Conservation (phyloP, 1,140 invertebrate species). For the Spodoptera frugiperda region DNA sequence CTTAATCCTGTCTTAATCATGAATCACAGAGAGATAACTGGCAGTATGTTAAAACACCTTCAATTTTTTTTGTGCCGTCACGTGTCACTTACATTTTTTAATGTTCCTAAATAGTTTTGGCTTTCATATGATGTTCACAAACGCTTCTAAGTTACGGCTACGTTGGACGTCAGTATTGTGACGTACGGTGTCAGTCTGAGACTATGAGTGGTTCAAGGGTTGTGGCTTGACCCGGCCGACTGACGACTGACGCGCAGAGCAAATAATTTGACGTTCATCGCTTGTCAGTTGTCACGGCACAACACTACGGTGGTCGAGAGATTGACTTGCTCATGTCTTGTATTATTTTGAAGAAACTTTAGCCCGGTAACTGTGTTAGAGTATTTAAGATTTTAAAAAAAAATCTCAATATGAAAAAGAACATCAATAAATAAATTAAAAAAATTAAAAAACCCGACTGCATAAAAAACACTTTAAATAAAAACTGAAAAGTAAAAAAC, state of each 20-base stretch:
- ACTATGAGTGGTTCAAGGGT: slow-evolving; percentile 29
- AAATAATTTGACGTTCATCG: slow-evolving; percentile 39
- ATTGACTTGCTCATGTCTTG: background rate
- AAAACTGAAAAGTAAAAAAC: no score
- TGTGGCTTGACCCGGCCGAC: slow-evolving; percentile 12
- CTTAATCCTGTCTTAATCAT: background rate
- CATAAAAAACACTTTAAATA: no score
- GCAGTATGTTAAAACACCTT: background rate
- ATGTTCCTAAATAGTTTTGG: slow-evolving; percentile 28
- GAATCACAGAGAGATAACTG: background rate
- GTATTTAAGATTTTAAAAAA: no score
- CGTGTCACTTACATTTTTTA: background rate
- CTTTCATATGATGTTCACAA: slow-evolving; percentile 38
- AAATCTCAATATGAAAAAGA: no score
- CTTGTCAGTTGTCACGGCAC: slow-evolving; percentile 29
- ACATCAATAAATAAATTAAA: no score
- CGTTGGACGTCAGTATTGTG: slow-evolving; percentile 31
- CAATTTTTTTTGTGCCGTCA: slow-evolving; percentile 2
- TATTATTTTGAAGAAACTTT: background rate
- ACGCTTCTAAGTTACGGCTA: slow-evolving; percentile 35
- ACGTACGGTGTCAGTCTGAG: slow-evolving; percentile 22
- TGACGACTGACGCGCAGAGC: slow-evolving; percentile 35
- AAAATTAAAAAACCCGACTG: no score
- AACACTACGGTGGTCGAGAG: background rate
- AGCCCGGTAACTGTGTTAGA: no score